These are phyloP conservation scores for Pholis gunnellus DNA, from an alignment of 2,113 vertebrate species.

Conservation along the genomic window DNA sequence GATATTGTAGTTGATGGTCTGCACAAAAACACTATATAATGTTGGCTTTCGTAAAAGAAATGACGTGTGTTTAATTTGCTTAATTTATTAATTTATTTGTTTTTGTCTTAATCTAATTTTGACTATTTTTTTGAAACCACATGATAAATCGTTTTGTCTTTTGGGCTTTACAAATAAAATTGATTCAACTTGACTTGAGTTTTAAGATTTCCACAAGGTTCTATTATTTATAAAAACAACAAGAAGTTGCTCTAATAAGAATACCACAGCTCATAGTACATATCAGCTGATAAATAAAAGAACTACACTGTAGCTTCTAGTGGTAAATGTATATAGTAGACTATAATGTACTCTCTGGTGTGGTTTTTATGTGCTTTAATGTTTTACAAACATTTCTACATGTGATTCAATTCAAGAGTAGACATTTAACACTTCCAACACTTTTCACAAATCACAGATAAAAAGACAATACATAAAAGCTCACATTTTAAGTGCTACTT, in stretches of 20 bases:
- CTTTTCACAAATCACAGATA: background rate
- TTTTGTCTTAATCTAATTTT: background rate
- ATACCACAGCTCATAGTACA: background rate
- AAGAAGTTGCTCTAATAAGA: background rate
- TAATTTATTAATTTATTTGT: background rate
- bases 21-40: conserved; percentile 5
- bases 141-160: background rate
- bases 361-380: conserved; percentile 5
- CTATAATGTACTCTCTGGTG: background rate
- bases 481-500: background rate
- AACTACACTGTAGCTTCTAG: background rate
- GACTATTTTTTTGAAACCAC: background rate
- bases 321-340: background rate
- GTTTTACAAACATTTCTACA: background rate
- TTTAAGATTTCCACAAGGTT: background rate
- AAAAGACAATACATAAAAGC: background rate
- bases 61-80: background rate
- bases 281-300: background rate
- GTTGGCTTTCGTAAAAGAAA: background rate
- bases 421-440: background rate
- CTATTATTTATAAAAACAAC: background rate
- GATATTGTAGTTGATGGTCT: background rate
- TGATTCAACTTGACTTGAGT: background rate
- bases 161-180: background rate
- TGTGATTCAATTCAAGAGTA: background rate